These are phyloP conservation scores for Macrosoma leucophasiata DNA, from an alignment of 2,888 invertebrate genomes.

Conservation along the genomic window DNA sequence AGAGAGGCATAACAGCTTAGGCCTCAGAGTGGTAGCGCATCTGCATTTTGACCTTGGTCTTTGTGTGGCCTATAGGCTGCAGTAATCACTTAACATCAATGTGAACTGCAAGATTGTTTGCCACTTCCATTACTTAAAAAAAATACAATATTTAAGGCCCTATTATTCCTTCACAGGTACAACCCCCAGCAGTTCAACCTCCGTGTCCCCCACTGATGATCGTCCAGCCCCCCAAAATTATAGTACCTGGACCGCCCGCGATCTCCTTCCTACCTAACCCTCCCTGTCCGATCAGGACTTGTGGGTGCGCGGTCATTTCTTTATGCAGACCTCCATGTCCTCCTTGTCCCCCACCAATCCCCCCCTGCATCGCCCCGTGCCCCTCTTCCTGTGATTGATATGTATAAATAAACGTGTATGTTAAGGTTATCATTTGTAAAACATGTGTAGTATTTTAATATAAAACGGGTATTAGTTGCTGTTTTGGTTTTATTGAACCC, in stretches of 20 bases:
- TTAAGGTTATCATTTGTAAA: slow-evolving; percentile 42
- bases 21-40: too few relatives aligned
- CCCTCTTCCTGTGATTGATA: slow-evolving; percentile 6
- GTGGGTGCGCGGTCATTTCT: slow-evolving; percentile 35
- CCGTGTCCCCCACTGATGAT: slow-evolving; percentile 39
- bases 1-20: too few relatives aligned
- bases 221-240: slow-evolving; percentile 46
- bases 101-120: too few relatives aligned
- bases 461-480: slow-evolving; percentile 41
- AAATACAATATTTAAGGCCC: background rate
- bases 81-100: too few relatives aligned
- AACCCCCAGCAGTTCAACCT: slow-evolving; percentile 39
- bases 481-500: slow-evolving; percentile 20
- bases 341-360: background rate
- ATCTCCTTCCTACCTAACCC: slow-evolving; percentile 50
- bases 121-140: too few relatives aligned
- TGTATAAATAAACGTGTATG: slow-evolving; percentile 16
- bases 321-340: slow-evolving; percentile 18
- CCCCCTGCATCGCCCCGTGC: slow-evolving; percentile 5
- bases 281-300: slow-evolving; percentile 37
- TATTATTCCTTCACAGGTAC: slow-evolving; percentile 36
- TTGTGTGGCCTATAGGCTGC: too few relatives aligned
- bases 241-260: slow-evolving; percentile 46
- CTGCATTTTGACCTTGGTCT: too few relatives aligned
- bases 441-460: slow-evolving; percentile 44